Percentiles rank a stretch among this genome's conserved stretches.
Conservation (phyloP, 2,797 vertebrate genomes). For the Acrossocheilus fasciatus region DNA sequence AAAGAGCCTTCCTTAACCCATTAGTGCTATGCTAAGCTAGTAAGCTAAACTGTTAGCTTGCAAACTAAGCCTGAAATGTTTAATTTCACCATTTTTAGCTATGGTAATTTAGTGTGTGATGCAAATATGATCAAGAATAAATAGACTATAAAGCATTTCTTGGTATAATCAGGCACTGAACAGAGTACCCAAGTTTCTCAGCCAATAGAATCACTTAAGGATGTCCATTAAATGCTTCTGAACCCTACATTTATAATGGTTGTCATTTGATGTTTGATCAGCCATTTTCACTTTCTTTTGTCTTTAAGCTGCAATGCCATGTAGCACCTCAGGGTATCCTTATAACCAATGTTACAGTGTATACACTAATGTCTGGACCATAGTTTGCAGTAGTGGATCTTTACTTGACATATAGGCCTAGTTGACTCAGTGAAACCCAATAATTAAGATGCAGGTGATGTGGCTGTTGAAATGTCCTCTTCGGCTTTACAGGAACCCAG, state of each 20-base stretch:
- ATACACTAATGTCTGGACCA: background rate
- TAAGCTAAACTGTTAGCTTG: background rate
- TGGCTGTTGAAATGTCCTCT: background rate
- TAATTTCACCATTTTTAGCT: background rate
- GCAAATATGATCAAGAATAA: background rate
- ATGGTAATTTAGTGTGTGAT: background rate
- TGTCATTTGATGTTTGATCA: background rate
- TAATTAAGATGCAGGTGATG: constrained; percentile 17
- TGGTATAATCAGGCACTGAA: background rate
- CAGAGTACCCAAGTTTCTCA: background rate
- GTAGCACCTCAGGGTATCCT: background rate
- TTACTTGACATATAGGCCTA: background rate
- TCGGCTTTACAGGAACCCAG: background rate
- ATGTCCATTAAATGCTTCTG: background rate
- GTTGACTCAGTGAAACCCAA: background rate
- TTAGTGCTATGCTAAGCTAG: background rate
- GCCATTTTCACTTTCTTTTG: background rate
- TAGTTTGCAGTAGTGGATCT: background rate
- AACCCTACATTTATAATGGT: background rate
- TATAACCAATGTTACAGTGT: background rate
- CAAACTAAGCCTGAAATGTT: background rate
- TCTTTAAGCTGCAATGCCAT: background rate
- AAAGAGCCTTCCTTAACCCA: background rate
- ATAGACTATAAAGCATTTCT: background rate
- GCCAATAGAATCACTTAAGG: background rate